phyloP scores from a whole-genome alignment of 2,888 invertebrate species.

The Melieria picta region DNA sequence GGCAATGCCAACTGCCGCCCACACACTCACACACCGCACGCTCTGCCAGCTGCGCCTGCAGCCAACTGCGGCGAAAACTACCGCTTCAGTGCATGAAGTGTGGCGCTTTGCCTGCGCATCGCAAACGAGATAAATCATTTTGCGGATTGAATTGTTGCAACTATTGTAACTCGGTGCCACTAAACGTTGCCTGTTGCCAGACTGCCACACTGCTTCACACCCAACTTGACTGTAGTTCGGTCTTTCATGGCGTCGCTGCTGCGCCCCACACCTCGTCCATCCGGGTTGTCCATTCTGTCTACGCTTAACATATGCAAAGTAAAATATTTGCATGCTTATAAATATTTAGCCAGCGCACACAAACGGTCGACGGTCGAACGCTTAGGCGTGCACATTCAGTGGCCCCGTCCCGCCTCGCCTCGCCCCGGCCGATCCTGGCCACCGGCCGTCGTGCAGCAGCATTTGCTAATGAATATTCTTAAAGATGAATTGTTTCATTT shows the following conservation, averaged over 20 bases:
- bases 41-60: slow-evolving; percentile 17
- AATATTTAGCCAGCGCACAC: slow-evolving; percentile 53
- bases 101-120: slow-evolving; percentile 38
- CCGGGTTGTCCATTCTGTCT: slow-evolving; percentile 21
- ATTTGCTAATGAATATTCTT: slow-evolving; percentile 57
- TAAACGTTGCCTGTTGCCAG: slow-evolving; percentile 13
- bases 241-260: neutral
- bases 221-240: neutral
- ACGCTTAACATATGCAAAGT: slow-evolving; percentile 62
- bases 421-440: too few relatives aligned
- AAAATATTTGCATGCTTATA: slow-evolving; percentile 65
- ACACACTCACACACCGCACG: neutral
- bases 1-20: slow-evolving; percentile 33
- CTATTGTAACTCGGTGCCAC: slow-evolving; percentile 27
- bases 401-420: too few relatives aligned
- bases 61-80: neutral
- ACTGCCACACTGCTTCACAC: neutral
- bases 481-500: slow-evolving; percentile 50
- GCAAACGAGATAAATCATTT: slow-evolving; percentile 56
- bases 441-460: slow-evolving; percentile 1
- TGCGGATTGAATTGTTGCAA: slow-evolving; percentile 56
- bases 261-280: neutral
- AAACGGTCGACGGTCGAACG: neutral
- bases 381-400: neutral
- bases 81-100: too few relatives aligned